phyloP scores from a whole-genome alignment of 2,888 invertebrate species.

The Zhengitettix transpicula region DNA sequence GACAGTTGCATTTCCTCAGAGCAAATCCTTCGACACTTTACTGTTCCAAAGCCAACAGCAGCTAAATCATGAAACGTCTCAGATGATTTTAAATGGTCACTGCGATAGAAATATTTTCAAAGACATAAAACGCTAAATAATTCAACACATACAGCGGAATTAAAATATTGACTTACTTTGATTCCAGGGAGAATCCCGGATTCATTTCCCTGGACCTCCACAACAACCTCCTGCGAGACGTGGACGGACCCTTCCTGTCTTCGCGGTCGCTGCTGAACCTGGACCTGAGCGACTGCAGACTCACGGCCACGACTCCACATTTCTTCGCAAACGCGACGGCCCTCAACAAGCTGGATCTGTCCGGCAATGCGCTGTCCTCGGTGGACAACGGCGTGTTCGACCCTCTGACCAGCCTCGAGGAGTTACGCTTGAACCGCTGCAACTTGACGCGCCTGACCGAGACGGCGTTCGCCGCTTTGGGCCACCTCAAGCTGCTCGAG shows the following conservation, averaged over 20 bases:
- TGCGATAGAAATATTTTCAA: too few relatives aligned
- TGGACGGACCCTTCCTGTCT: constrained; percentile 46
- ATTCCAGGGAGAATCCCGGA: constrained; percentile 46
- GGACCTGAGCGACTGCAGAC: constrained; percentile 47
- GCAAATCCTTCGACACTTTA: too few relatives aligned
- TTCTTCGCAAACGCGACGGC: constrained; percentile 51
- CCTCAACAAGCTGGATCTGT: constrained; percentile 49
- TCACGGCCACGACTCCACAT: constrained; percentile 37
- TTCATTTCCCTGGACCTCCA: constrained; percentile 52
- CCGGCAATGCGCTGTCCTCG: constrained; percentile 42
- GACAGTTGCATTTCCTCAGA: too few relatives aligned
- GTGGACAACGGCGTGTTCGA: constrained; percentile 42
- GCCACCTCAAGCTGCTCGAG: constrained; percentile 45
- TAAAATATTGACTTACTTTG: neutral
- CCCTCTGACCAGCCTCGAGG: constrained; percentile 44
- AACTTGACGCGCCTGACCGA: constrained; percentile 40
- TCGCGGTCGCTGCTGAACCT: constrained; percentile 48
- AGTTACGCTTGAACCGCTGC: constrained; percentile 46
- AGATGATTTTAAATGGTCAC: too few relatives aligned
- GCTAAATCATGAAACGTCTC: too few relatives aligned
- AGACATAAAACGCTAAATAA: too few relatives aligned
- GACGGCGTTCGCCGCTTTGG: constrained; percentile 36
- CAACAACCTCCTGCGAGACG: constrained; percentile 42
- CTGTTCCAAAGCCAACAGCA: too few relatives aligned
- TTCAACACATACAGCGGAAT: too few relatives aligned